phyloP scores from a whole-genome alignment of 2,888 invertebrate genomes.

The Drosophila paranaensis region DNA sequence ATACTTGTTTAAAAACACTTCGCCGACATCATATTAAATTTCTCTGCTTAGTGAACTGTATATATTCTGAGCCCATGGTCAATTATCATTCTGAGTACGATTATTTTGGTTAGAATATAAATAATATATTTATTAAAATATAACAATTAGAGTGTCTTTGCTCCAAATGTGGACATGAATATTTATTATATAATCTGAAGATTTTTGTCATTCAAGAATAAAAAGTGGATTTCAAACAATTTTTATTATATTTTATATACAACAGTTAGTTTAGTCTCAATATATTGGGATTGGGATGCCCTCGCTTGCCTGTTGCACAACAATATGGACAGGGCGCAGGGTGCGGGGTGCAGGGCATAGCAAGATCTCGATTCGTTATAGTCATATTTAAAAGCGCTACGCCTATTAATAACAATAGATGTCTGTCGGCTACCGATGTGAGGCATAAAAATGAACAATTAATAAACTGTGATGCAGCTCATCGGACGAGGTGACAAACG shows the following conservation, averaged over 20 bases:
- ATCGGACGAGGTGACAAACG: conserved; percentile 70
- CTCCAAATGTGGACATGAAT: no score
- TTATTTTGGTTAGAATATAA: no score
- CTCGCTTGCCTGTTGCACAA: conserved; percentile 1
- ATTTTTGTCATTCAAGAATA: no score
- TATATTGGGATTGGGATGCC: background rate
- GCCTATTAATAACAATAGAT: conserved; percentile 70
- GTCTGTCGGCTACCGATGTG: conserved; percentile 49
- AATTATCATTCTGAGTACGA: no score
- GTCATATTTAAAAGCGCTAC: conserved; percentile 57
- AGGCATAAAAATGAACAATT: conserved; percentile 70
- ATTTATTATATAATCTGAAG: no score
- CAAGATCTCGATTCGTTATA: conserved; percentile 51
- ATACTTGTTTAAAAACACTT: no score
- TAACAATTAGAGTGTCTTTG: no score
- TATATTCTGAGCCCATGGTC: no score
- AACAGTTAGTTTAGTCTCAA: background rate
- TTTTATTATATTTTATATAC: background rate
- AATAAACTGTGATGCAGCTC: conserved; percentile 63
- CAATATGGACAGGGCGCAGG: background rate
- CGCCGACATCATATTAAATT: no score
- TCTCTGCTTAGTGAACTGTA: no score
- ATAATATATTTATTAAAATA: no score
- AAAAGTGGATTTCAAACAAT: no score
- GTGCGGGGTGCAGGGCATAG: conserved; percentile 4